phyloP scores from a whole-genome alignment of 2,888 invertebrate species.

The Folsomia candida region DNA sequence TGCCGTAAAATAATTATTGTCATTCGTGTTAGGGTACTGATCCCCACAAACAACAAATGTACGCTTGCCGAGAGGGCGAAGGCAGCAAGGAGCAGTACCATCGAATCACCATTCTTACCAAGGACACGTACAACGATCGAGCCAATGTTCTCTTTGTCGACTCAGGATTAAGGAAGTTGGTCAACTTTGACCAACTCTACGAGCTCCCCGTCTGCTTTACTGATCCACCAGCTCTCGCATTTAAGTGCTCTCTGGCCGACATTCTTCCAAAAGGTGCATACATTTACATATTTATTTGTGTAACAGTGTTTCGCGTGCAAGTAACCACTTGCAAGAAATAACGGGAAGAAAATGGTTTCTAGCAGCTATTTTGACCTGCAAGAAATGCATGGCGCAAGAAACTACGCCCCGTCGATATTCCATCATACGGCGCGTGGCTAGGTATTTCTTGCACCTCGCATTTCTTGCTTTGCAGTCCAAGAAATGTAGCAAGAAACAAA shows the following conservation, averaged over 20 bases:
- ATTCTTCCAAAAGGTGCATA: neutral
- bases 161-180: neutral
- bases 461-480: too few relatives aligned
- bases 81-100: neutral
- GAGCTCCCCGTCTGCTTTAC: neutral
- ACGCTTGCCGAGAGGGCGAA: neutral
- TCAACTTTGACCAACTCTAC: neutral
- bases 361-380: too few relatives aligned
- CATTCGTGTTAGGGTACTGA: neutral
- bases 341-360: too few relatives aligned
- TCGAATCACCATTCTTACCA: neutral
- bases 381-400: too few relatives aligned
- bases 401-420: too few relatives aligned
- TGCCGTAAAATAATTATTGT: too few relatives aligned
- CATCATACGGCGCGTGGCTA: too few relatives aligned
- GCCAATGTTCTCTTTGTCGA: neutral
- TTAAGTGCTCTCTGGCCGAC: neutral
- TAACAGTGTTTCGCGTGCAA: too few relatives aligned
- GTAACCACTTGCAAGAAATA: too few relatives aligned
- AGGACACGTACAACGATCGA: neutral
- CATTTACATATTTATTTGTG: too few relatives aligned
- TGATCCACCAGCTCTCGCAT: neutral
- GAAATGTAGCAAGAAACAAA: too few relatives aligned
- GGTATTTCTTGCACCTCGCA: too few relatives aligned
- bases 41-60: neutral